These are phyloP conservation scores for Craterocephalus amniculus DNA, from an alignment of 2,797 vertebrate genomes.

Conservation along the genomic window DNA sequence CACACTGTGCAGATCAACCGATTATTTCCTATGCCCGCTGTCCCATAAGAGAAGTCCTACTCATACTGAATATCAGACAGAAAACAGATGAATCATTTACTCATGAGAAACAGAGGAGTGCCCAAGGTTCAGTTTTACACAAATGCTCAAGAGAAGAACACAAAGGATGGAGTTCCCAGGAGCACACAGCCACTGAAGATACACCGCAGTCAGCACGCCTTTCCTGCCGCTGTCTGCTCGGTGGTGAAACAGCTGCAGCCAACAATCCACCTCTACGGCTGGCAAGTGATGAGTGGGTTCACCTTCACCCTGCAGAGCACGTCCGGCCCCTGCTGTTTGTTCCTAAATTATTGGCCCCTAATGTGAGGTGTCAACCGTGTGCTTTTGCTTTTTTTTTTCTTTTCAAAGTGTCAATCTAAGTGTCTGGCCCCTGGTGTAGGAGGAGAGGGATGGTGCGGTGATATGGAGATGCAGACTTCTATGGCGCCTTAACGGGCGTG, in stretches of 20 bases:
- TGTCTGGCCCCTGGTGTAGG: conserved; percentile 69
- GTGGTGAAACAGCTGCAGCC: conserved; percentile 28
- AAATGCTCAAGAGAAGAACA: conserved; percentile 59
- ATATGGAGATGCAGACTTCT: conserved; percentile 56
- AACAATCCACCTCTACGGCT: conserved; percentile 30
- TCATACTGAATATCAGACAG: conserved; percentile 78
- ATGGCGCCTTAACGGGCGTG: conserved; percentile 68
- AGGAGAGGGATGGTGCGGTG: conserved; percentile 50
- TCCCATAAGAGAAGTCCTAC: conserved; percentile 82
- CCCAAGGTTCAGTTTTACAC: conserved; percentile 45
- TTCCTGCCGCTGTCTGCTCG: conserved; percentile 27
- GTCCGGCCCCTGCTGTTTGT: conserved; percentile 31
- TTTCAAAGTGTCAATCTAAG: conserved; percentile 52
- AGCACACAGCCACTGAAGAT: conserved; percentile 73
- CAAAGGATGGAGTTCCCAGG: conserved; percentile 59
- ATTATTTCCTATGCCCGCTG: conserved; percentile 48
- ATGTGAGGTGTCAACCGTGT: conserved; percentile 44
- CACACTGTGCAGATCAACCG: conserved; percentile 51
- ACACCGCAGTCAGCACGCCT: conserved; percentile 45
- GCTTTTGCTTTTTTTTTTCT: conserved; percentile 14
- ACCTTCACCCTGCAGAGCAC: conserved; percentile 34
- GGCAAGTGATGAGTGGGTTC: conserved; percentile 27
- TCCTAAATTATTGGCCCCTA: conserved; percentile 39
- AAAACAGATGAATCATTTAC: conserved; percentile 63
- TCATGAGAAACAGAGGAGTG: conserved; percentile 51